These are phyloP conservation scores for Peromyscus leucopus DNA, from an alignment of 2,113 vertebrate species.

Conservation along the genomic window DNA sequence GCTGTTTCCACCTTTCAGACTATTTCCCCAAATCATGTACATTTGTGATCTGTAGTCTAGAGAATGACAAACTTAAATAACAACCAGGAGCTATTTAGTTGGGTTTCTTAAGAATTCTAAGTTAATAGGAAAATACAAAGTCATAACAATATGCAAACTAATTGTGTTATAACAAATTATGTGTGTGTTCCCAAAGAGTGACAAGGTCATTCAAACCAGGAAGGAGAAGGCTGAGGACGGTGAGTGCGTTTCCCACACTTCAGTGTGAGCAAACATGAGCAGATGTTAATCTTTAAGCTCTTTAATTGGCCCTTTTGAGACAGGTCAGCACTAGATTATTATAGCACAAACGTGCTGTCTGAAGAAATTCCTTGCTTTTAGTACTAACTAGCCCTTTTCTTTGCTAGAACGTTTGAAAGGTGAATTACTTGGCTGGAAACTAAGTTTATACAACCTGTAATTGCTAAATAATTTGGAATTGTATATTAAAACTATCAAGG, in stretches of 20 bases:
- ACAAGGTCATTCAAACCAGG: conserved; percentile 74
- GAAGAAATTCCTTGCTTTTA: conserved; percentile 31
- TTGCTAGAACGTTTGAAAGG: conserved; percentile 36
- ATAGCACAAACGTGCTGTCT: neutral
- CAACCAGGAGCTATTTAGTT: conserved; percentile 78
- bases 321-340: neutral
- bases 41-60: conserved; percentile 71
- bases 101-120: conserved; percentile 76
- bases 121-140: conserved; percentile 79
- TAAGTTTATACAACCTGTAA: neutral
- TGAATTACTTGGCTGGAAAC: conserved; percentile 53
- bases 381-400: conserved; percentile 16
- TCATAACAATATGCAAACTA: conserved; percentile 82
- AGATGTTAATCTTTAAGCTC: conserved; percentile 29
- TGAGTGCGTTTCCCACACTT: neutral
- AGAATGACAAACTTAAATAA: conserved; percentile 73
- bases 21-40: conserved; percentile 72
- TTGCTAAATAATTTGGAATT: conserved; percentile 52
- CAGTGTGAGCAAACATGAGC: neutral
- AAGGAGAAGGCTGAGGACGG: conserved; percentile 3
- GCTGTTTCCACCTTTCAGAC: conserved; percentile 74
- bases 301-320: conserved; percentile 37
- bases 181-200: conserved; percentile 59
- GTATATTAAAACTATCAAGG: conserved; percentile 21
- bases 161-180: conserved; percentile 83